Evolutionary conservation across 2,113 vertebrate species (phyloP).

Genomic region (Ranitomeya variabilis): DNA sequence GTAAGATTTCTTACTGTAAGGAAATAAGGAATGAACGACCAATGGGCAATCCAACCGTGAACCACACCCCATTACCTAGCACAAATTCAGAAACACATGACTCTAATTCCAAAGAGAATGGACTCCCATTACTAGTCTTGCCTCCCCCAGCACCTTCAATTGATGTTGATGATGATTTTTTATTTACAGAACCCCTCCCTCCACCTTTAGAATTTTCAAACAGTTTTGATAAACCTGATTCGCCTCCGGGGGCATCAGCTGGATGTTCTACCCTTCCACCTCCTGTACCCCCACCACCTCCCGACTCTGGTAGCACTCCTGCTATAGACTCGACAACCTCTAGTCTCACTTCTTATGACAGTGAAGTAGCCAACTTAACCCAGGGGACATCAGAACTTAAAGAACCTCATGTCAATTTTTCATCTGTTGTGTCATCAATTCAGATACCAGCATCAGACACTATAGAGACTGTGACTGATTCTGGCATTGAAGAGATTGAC

Average conservation of each 20-base stretch:
- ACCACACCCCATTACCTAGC: slow-evolving; percentile 40
- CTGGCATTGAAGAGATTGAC: slow-evolving; percentile 91
- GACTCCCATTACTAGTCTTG: slow-evolving; percentile 80
- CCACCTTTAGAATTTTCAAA: slow-evolving; percentile 92
- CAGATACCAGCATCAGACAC: slow-evolving; percentile 79
- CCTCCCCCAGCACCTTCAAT: slow-evolving; percentile 89
- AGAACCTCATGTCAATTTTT: slow-evolving; percentile 75
- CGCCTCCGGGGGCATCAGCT: slow-evolving; percentile 59
- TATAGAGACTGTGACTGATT: slow-evolving; percentile 85
- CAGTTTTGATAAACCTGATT: slow-evolving; percentile 83
- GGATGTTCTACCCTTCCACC: slow-evolving; percentile 61
- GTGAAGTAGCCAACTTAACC: slow-evolving; percentile 88
- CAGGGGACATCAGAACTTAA: slow-evolving; percentile 72
- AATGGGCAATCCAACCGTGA: not conserved
- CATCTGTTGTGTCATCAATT: slow-evolving; percentile 68
- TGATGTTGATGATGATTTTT: slow-evolving; percentile 88
- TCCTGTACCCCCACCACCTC: slow-evolving; percentile 61
- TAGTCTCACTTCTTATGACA: slow-evolving; percentile 90
- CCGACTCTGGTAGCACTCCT: slow-evolving; percentile 74
- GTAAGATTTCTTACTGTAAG: slow-evolving; percentile 6
- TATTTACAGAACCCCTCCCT: slow-evolving; percentile 86
- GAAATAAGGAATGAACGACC: slow-evolving; percentile 36
- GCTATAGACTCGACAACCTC: slow-evolving; percentile 87
- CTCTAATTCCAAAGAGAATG: slow-evolving; percentile 65
- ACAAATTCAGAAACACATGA: slow-evolving; percentile 45